Conservation (phyloP, 1,140 invertebrate species). For the Bombus haemorrhoidalis region DNA sequence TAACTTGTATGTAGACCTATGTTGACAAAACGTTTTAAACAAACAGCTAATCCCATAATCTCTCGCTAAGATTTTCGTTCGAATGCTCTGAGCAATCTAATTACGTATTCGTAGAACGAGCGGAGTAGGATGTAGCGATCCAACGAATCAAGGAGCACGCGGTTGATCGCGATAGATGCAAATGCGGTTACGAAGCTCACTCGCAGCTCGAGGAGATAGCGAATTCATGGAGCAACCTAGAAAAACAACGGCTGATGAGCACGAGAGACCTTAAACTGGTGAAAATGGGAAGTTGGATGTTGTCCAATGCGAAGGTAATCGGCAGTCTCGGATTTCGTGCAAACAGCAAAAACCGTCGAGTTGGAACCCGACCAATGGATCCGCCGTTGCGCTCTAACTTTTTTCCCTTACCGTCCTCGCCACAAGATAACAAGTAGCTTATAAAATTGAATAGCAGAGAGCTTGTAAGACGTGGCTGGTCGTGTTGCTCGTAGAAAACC, state of each 20-base stretch:
- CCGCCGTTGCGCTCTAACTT: slow-evolving; percentile 56
- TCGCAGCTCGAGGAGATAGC: slow-evolving; percentile 43
- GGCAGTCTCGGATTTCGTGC: slow-evolving; percentile 66
- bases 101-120: neutral
- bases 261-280: slow-evolving; percentile 63
- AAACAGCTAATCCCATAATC: neutral
- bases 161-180: slow-evolving; percentile 35
- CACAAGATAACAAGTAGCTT: slow-evolving; percentile 63
- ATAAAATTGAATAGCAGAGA: slow-evolving; percentile 61
- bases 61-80: neutral
- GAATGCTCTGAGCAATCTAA: neutral
- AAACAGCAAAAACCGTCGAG: slow-evolving; percentile 68
- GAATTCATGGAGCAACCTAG: slow-evolving; percentile 43
- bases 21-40: neutral
- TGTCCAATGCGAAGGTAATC: slow-evolving; percentile 72
- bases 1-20: neutral
- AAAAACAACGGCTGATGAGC: slow-evolving; percentile 63
- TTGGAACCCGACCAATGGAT: slow-evolving; percentile 71
- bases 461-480: slow-evolving; percentile 31
- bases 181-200: slow-evolving; percentile 50
- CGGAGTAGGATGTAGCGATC: neutral
- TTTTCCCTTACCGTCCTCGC: slow-evolving; percentile 22
- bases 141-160: neutral
- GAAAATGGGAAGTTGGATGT: slow-evolving; percentile 72
- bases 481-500: neutral